Evolutionary conservation across 2,113 vertebrate genomes (phyloP), one percentile per base, ranked within the genome.

Genomic region (Gymnarchus niloticus): DNA sequence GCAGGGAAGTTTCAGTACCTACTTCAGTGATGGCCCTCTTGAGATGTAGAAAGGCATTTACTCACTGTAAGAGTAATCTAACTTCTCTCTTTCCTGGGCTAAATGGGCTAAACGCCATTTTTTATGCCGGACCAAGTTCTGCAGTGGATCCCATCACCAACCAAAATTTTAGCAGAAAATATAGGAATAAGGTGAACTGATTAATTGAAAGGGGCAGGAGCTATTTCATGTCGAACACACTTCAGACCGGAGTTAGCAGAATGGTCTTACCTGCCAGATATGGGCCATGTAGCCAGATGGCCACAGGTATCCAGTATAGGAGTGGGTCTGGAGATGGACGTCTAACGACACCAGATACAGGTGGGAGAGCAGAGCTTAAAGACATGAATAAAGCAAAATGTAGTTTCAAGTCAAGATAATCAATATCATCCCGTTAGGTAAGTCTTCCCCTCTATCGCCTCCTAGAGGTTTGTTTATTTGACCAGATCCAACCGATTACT

Each of bases 241-340:
- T 73, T 41, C 65, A 73, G 65, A 37, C 7, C 28, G 65, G 65
- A 73, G 41, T 73, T 73, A 37, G 33, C 65, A 73, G 33, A 33
- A 37, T 33, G 33, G 65, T 73, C 25, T 57, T 56, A 83, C 33
- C 82, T 57, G 33, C 56, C 82, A 59, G 82, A 83, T 83, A 57
- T 10, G 56, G 82, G 56, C 56, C 41, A 33, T 2, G 12, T 2
- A 73, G 65, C 17, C 65, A 73, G 65, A 73, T 19, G 65, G 65
- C 33, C 65, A 41, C 65, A 73, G 14, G 28, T 73, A 33, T 37
- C 61, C 28, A 69, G 61, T 25, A 25, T 69, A 14, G 61, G 61
- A 12, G 33, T 19, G n/a, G n/a, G n/a, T n/a, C n/a, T n/a, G n/a
- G n/a, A n/a, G n/a, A n/a, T n/a, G n/a, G n/a, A n/a, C n/a, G n/a